These are phyloP conservation scores for Tarsius wallacei DNA, from an alignment of 2,797 vertebrate species.

Conservation along the genomic window DNA sequence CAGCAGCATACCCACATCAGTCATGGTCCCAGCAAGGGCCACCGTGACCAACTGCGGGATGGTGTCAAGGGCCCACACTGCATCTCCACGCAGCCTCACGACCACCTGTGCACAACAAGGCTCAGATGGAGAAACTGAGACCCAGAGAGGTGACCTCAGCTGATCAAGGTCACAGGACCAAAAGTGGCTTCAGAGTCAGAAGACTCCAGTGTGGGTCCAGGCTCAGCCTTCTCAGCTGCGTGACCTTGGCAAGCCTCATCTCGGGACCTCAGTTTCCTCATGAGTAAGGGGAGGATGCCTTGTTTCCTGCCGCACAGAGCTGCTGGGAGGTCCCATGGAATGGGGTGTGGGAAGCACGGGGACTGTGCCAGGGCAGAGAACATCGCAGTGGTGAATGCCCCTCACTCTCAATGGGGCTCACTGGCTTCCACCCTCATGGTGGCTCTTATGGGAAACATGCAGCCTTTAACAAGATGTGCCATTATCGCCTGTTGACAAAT, in stretches of 20 bases:
- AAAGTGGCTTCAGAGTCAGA: background rate
- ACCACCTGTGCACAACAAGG: fast-evolving
- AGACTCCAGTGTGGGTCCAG: background rate
- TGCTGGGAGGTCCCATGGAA: too few relatives aligned
- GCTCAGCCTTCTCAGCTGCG: fast-evolving
- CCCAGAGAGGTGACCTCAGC: background rate
- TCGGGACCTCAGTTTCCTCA: background rate
- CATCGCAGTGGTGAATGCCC: fast-evolving
- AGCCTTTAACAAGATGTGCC: fast-evolving
- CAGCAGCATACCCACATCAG: background rate
- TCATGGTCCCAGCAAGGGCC: background rate
- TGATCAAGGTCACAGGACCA: background rate
- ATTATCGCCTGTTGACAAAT: background rate
- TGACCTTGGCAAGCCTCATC: background rate
- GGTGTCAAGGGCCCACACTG: fast-evolving
- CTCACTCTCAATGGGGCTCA: fast-evolving
- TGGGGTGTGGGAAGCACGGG: fast-evolving
- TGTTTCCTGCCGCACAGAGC: fast-evolving
- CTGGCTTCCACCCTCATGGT: fast-evolving
- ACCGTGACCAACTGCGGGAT: fast-evolving
- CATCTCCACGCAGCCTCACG: background rate
- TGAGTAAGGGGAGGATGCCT: background rate
- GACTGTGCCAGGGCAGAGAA: background rate
- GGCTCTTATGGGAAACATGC: fast-evolving
- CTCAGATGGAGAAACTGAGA: background rate